phyloP scores from a whole-genome alignment of 1,140 invertebrate genomes.

The Ceratosolen solmsi region DNA sequence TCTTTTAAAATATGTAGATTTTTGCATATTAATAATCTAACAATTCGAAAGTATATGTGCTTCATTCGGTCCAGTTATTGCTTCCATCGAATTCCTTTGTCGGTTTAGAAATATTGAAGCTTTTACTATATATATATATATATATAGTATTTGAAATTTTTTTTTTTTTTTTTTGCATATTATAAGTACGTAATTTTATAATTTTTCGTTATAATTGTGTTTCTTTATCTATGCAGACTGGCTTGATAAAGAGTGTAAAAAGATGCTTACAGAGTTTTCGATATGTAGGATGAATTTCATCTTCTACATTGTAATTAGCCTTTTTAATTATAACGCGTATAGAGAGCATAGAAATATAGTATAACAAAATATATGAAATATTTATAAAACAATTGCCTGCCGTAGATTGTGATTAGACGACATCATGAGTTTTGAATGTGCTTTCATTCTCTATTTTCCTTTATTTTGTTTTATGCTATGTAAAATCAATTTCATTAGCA shows the following conservation, averaged over 20 bases:
- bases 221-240: constrained; percentile 28
- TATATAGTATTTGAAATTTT: constrained; percentile 8
- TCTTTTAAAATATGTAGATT: constrained; percentile 36
- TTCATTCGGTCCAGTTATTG: constrained; percentile 23
- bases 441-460: neutral
- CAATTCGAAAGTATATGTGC: constrained; percentile 14
- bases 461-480: constrained; percentile 8
- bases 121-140: constrained; percentile 17
- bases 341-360: constrained; percentile 72
- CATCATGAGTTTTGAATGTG: neutral
- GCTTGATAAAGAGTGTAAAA: constrained; percentile 46
- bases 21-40: constrained; percentile 2
- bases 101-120: constrained; percentile 25
- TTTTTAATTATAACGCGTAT: constrained; percentile 49
- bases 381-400: constrained; percentile 67
- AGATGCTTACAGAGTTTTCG: constrained; percentile 25
- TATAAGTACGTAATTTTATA: constrained; percentile 17
- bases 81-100: constrained; percentile 3
- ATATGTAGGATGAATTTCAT: constrained; percentile 39
- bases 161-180: no score
- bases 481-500: neutral
- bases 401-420: constrained; percentile 59
- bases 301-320: constrained; percentile 34
- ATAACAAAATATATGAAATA: constrained; percentile 74
- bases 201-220: neutral